These are phyloP conservation scores for Limonius californicus DNA, from an alignment of 1,140 invertebrate genomes.

Conservation along the genomic window DNA sequence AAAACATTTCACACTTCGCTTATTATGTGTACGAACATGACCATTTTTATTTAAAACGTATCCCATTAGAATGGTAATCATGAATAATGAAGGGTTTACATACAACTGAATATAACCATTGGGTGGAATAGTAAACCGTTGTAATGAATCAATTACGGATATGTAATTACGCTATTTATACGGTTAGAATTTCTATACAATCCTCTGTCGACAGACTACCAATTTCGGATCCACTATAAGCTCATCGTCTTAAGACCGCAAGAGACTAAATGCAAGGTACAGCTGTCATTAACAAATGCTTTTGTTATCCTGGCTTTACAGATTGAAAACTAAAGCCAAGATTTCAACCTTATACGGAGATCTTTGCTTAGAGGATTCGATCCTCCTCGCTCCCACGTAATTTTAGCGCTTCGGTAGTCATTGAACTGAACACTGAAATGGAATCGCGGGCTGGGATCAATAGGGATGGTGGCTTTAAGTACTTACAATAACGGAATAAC, in stretches of 20 bases:
- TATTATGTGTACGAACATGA: no score
- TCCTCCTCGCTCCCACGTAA: not conserved
- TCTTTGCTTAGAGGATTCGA: not conserved
- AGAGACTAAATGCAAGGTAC: not conserved
- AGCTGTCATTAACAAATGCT: not conserved
- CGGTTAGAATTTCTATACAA: not conserved
- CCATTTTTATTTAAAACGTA: no score
- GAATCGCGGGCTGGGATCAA: not conserved
- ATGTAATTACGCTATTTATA: not conserved
- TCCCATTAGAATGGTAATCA: no score
- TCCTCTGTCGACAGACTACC: not conserved
- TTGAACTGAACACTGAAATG: not conserved
- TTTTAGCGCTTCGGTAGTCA: not conserved
- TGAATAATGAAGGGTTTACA: no score
- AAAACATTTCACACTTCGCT: no score
- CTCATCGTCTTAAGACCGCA: not conserved
- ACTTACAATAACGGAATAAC: not conserved
- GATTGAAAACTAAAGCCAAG: not conserved
- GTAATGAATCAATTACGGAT: not conserved
- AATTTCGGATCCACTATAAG: not conserved
- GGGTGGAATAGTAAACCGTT: not conserved
- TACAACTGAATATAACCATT: not conserved
- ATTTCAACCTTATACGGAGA: not conserved
- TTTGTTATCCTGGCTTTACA: not conserved
- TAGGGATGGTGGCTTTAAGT: not conserved